Evolutionary conservation across 2,113 vertebrate genomes (phyloP), one percentile per base, ranked within the genome.

Genomic region (Phocoena sinus): DNA sequence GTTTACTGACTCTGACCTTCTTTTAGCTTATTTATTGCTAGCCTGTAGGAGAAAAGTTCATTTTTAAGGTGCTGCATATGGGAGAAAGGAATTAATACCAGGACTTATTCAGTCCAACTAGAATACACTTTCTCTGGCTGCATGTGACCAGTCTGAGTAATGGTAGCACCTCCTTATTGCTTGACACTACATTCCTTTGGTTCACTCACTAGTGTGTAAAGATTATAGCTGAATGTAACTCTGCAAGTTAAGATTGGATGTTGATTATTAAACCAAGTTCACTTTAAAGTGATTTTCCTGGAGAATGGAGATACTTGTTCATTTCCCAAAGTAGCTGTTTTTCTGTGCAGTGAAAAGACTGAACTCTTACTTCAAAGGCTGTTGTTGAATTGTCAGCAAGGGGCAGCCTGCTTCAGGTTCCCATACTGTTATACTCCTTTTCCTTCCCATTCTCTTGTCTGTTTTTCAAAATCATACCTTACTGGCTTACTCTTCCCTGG

Each of bases 261-360:
- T 95, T 94, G 63, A 95, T 77, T 94, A 38, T 89, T 74, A 95
- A 95, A 73, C 23, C 28, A 82, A 81, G 33, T 62, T 89, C 18
- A 68, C 76, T 79, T 87, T 96, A 93, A 87, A 87, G 93, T 93
- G 47, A 81, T 85, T 90, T 92, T 81, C 38, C 44, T 87, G 17
- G 80, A 87, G 58, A 80, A 12, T 65, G 6, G 73, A 73, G 21
- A 53, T 73, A 80, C 10, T 80, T 96, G 67, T 60, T 44, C 63
- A 62, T 95, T 96, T 95, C 80, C 21, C 56, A 92, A 94, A 94
- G 63, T 58, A 94, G 84, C 36, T 82, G 6, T 90, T 62, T 81
- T 81, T 92, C 50, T 90, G 0, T 60, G 50, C 7, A 60, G 3
- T 80, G 23, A 84, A 87, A 74, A 74, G 50, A 87, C 33, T 70